A percentile compares a stretch with the other conserved stretches of the same genome.
Evolutionary conservation across 1,140 invertebrate species (phyloP).

Genomic region (Phocides pigmalion): DNA sequence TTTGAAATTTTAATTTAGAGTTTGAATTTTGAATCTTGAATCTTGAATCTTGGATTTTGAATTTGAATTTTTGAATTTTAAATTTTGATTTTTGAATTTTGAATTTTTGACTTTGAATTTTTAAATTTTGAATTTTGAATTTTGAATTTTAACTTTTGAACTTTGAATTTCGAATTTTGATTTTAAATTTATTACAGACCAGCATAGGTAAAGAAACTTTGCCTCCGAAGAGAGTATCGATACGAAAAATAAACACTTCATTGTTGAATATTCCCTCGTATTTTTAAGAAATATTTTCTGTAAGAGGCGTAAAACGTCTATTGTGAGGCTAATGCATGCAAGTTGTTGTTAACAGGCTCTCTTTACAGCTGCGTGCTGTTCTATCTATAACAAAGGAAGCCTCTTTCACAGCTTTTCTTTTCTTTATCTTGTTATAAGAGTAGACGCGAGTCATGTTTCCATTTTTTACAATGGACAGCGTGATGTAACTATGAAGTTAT

Average conservation of each 20-base stretch:
- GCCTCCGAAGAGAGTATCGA: not conserved
- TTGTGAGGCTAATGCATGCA: slow-evolving; percentile 41
- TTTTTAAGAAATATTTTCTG: slow-evolving; percentile 39
- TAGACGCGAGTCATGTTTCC: slow-evolving; percentile 10
- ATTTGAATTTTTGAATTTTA: too few species aligned
- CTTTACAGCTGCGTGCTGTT: slow-evolving; percentile 17
- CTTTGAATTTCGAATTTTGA: too few species aligned
- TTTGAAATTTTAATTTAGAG: too few species aligned
- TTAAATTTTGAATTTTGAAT: too few species aligned
- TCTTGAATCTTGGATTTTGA: too few species aligned
- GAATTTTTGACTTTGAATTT: too few species aligned
- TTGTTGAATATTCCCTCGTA: slow-evolving; percentile 33
- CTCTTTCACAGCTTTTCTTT: slow-evolving; percentile 15
- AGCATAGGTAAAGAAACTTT: not conserved
- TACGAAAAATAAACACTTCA: slow-evolving; percentile 29
- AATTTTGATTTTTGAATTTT: too few species aligned
- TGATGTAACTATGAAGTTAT: not conserved
- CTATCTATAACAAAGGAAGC: slow-evolving; percentile 16
- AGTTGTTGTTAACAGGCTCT: slow-evolving; percentile 33
- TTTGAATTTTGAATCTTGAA: too few species aligned
- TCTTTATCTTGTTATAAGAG: slow-evolving; percentile 27
- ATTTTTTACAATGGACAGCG: slow-evolving; percentile 4
- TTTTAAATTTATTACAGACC: too few species aligned
- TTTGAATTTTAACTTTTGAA: too few species aligned
- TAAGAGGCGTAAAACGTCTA: slow-evolving; percentile 41